Percentiles rank a stretch among this genome's conserved stretches.
These are phyloP conservation scores for Pseudomyrmex cubaensis DNA, from an alignment of 1,140 invertebrate genomes.

Conservation along the genomic window DNA sequence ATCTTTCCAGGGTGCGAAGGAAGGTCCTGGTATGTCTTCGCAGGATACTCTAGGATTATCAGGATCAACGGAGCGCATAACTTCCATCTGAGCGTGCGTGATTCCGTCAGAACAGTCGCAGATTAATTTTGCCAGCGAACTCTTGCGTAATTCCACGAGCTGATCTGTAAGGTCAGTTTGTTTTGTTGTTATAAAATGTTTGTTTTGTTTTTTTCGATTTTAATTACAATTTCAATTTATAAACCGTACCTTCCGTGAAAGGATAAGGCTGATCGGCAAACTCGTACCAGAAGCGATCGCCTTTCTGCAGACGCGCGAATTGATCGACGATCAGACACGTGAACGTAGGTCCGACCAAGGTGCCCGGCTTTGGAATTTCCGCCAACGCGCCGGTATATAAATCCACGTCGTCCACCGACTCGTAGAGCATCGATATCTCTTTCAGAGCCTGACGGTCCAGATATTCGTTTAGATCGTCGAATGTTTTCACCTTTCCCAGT, in stretches of 20 bases:
- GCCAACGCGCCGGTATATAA: conserved; percentile 94
- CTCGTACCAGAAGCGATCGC: conserved; percentile 96
- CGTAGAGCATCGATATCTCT: conserved; percentile 88
- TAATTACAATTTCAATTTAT: not conserved
- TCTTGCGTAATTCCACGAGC: conserved; percentile 93
- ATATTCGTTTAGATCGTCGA: conserved; percentile 90
- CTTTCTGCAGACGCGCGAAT: conserved; percentile 91
- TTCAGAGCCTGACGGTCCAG: conserved; percentile 88
- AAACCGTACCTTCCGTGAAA: conserved; percentile 88
- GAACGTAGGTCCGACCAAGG: conserved; percentile 93
- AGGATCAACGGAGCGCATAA: conserved; percentile 89
- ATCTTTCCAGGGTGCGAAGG: conserved; percentile 87
- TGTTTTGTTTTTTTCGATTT: no score
- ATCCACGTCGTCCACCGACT: conserved; percentile 94
- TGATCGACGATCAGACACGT: conserved; percentile 95
- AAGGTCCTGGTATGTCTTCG: conserved; percentile 85
- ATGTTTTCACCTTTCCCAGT: conserved; percentile 88
- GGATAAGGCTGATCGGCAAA: conserved; percentile 87
- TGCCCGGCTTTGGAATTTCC: conserved; percentile 89
- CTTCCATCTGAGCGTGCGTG: conserved; percentile 89
- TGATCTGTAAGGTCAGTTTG: conserved; percentile 90
- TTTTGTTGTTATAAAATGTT: conserved; percentile 51
- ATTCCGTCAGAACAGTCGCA: conserved; percentile 95
- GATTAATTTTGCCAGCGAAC: conserved; percentile 92
- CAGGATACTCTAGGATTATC: conserved; percentile 89